phyloP scores from a whole-genome alignment of 2,888 invertebrate genomes.

The Apomyelois bistriatella region DNA sequence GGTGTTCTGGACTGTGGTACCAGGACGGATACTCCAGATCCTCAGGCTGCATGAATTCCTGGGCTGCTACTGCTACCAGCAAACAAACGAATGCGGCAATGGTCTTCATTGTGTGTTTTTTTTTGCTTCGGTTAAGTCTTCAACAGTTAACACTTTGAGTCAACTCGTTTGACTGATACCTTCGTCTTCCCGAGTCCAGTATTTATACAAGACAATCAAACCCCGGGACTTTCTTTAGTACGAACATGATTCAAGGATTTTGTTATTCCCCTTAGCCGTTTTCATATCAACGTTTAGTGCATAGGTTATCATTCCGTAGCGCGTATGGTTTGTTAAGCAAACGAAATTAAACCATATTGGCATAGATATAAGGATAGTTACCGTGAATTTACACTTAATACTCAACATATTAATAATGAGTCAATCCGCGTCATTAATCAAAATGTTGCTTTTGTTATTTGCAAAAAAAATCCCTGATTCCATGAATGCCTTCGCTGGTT shows the following conservation, averaged over 20 bases:
- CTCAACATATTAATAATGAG: no score
- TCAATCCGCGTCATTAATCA: no score
- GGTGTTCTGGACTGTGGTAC: background rate
- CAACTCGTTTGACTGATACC: background rate
- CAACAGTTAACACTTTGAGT: background rate
- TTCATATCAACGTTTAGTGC: background rate
- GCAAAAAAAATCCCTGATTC: no score
- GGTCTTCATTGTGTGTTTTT: background rate
- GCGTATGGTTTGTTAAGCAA: no score
- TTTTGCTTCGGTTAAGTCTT: background rate
- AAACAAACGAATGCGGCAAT: background rate
- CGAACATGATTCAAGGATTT: background rate
- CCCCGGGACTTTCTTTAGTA: background rate
- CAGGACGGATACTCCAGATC: background rate
- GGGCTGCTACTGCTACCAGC: conserved; percentile 3
- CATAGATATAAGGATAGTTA: no score
- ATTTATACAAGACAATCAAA: background rate
- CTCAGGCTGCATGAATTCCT: background rate
- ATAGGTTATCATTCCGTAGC: background rate
- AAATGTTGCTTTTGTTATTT: no score
- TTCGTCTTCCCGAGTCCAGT: background rate
- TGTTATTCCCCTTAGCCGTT: background rate
- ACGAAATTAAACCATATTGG: no score
- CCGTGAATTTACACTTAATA: no score
- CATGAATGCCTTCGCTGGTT: no score